Evolutionary conservation across 2,113 vertebrate species (phyloP).

Genomic region (Phaethon lepturus): DNA sequence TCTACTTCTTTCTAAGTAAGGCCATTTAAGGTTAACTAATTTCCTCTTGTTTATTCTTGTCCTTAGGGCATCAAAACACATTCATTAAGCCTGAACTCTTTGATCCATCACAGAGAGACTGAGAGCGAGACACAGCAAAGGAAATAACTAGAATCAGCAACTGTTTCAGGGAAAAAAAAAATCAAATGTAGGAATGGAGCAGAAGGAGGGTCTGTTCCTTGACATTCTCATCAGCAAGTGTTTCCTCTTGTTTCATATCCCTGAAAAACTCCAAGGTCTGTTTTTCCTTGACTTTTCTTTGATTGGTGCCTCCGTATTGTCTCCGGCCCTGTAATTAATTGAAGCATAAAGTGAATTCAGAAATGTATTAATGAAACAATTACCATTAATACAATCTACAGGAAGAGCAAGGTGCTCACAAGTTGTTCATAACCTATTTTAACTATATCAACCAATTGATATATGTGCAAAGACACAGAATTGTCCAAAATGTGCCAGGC

Average conservation of each 20-base stretch:
- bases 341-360: background rate
- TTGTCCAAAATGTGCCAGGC: rapidly evolving
- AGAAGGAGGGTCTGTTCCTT: background rate
- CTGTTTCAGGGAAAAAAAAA: background rate
- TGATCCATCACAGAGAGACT: background rate
- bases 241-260: background rate
- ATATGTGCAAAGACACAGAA: background rate
- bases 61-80: background rate
- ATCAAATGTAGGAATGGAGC: background rate
- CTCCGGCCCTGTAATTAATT: background rate
- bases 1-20: background rate
- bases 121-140: background rate
- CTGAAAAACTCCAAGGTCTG: background rate
- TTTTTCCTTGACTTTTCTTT: background rate
- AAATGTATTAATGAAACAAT: background rate
- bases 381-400: background rate
- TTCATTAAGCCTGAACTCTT: background rate
- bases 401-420: background rate
- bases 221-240: background rate
- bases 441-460: background rate
- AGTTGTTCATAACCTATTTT: background rate
- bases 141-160: background rate
- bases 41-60: background rate
- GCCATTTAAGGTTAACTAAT: background rate
- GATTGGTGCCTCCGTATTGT: background rate